Evolutionary conservation across 2,888 invertebrate genomes (phyloP), one percentile per base, ranked within the genome.

Genomic region (Meloe dianella): DNA sequence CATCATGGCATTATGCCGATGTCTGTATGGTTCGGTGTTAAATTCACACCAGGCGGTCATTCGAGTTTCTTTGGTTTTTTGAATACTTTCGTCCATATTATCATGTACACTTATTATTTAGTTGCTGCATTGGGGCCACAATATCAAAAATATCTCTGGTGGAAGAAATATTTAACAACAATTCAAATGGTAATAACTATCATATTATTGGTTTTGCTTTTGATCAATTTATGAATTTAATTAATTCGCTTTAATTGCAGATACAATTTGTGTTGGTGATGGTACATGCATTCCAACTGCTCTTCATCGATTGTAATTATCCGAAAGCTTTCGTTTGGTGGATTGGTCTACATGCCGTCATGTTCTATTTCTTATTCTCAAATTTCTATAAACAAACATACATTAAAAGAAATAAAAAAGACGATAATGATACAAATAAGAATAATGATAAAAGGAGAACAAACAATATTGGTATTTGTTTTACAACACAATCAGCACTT

Each of bases 1-100:
- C 97, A 97, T 85, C 97, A 97, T 84, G 96, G 96, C 67, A 91
- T 96, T 76, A 97, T 97, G 97, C 97, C 97, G 59, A 92, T 96
- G 89, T 95, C 95, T 9, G 96, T 92, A 63, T 92, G 92, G 92
- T 88, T 89, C 78, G 90, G 89, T 17, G 88, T 90, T 57, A 89
- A 84, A 76, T 84, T 84, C 71, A 83, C 84, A 30, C 80, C 87
- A 89, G 95, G 95, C 75, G 97, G 97, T 27, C 96, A 97, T 84
- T 92, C 94, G 24, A 92, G 95, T 3, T 97, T 97, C 89, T 97
- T 97, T 82, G 95, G 96, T 2, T 89, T 96, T 84, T 85, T 97
- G 69, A 97, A 97, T 85, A 95, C 96, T 0, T 96, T 96, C 81
- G 96, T 97, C 4, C 97, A 97, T 84, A 92, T 97, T 74, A 85